Evolutionary conservation across 2,888 invertebrate species (phyloP), one percentile per base, ranked within the genome.

Genomic region (Thera obeliscata): DNA sequence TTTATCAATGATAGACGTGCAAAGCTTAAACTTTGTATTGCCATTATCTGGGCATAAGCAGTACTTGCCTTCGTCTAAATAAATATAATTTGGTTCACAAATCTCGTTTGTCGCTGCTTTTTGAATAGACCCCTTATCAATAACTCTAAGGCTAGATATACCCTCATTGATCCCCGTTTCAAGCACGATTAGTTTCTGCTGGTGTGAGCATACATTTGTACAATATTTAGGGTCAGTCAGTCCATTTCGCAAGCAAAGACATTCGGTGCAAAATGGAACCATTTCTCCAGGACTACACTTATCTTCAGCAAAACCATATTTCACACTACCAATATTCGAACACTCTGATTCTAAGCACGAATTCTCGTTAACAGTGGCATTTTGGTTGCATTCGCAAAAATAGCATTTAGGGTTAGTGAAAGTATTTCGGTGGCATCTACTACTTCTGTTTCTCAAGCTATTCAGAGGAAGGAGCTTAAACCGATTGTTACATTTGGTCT

Each of bases 11-110:
- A 55, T 52, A n/a, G 82, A 76, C 55, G 84, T 85, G 64, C 93
- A 93, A 33, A 85, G 71, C 58, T 86, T 86, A 2, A 77, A 77
- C 61, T 82, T 80, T 2, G 81, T 78, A 5, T 78, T 78, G 0
- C 85, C 87, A 54, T 78, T 83, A 7, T 86, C 82, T 38, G 89
- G 85, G 70, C 92, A 93, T 43, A 92, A 69, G 49, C 93, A 93
- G 59, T 85, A 88, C 70, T 80, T 81, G 0, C 82, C 83, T 41
- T 84, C 78, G 2, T 88, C 83, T 2, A 84, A 67, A 67, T 87
- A 90, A 46, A 92, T 71, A 3, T 84, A 75, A 70, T 84, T 84
- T 0, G 89, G 84, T 46, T 81, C 78, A 67, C 93, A 93, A 1
- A 64, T 67, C 8, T 81, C 78, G 12, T 72, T 77, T 0, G 68